These are phyloP conservation scores for Egretta garzetta DNA, from an alignment of 2,113 vertebrate genomes.

Conservation along the genomic window DNA sequence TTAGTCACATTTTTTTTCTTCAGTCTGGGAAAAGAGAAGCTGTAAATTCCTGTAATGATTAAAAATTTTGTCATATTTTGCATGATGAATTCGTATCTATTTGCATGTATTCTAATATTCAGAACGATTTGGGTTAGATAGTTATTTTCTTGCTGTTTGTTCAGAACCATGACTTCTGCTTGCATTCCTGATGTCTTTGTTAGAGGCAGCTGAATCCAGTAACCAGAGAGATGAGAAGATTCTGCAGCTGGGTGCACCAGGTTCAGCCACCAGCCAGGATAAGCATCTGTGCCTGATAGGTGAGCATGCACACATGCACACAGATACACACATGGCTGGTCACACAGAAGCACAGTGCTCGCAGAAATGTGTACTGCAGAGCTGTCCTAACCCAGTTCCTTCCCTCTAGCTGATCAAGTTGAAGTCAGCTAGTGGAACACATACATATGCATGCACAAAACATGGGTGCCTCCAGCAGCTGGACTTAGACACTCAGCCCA, in stretches of 20 bases:
- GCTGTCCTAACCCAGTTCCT: neutral
- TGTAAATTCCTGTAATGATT: neutral
- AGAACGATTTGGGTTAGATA: neutral
- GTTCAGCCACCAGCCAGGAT: neutral
- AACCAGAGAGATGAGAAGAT: neutral
- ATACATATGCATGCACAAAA: fast-evolving
- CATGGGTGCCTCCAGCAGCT: neutral
- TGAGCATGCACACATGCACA: too few relatives aligned
- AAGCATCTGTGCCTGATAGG: fast-evolving
- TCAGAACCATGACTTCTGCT: neutral
- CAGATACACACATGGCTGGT: fast-evolving
- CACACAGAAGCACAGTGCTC: neutral
- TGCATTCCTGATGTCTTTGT: neutral
- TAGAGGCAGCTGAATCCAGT: neutral
- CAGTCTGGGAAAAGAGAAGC: neutral
- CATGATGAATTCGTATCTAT: neutral
- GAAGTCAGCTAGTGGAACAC: neutral
- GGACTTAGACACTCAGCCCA: neutral
- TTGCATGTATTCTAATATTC: neutral
- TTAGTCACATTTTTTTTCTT: neutral
- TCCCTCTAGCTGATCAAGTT: neutral
- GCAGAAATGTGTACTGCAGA: neutral
- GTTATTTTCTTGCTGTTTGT: neutral
- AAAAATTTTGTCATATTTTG: neutral
- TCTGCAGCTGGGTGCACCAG: neutral